Evolutionary conservation across 2,888 invertebrate species (phyloP).

Genomic region (Chrysomela aeneicollis): DNA sequence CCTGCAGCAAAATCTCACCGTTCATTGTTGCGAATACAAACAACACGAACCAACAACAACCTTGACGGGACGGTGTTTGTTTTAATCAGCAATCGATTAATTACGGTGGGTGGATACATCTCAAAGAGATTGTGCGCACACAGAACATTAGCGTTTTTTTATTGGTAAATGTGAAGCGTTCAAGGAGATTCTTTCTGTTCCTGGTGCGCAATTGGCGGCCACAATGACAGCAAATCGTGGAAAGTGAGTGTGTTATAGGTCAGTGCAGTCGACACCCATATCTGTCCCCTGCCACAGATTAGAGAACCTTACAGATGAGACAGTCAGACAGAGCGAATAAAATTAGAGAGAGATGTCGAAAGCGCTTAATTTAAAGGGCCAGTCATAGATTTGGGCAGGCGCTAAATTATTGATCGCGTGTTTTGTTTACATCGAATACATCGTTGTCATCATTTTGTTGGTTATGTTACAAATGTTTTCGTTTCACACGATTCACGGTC

Average conservation of each 20-base stretch:
- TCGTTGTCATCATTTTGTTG: too few species aligned
- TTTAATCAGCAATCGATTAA: conserved; percentile 8
- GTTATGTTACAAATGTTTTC: too few species aligned
- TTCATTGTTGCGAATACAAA: background rate
- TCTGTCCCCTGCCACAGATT: too few species aligned
- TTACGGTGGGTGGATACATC: background rate
- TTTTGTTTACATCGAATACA: too few species aligned
- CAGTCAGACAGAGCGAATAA: too few species aligned
- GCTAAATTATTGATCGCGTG: too few species aligned
- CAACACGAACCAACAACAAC: background rate
- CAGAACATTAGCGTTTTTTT: conserved; percentile 18
- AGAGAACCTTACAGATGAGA: too few species aligned
- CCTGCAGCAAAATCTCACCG: background rate
- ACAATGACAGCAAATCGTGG: conserved; percentile 14
- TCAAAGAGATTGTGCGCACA: conserved; percentile 3
- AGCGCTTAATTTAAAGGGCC: too few species aligned
- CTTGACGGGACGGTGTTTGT: conserved; percentile 10
- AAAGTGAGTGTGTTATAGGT: too few species aligned
- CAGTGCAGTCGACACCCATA: conserved; percentile 25
- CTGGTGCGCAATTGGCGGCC: conserved; percentile 25
- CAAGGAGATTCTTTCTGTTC: conserved; percentile 20
- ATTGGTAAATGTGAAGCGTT: conserved; percentile 27
- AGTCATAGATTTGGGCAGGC: too few species aligned
- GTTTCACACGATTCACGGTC: too few species aligned
- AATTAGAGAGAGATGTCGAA: too few species aligned